Percentiles rank a stretch among this genome's conserved stretches.
Conservation (phyloP, 92 coral and sea anemone genomes). For the Phenganax marumi region DNA sequence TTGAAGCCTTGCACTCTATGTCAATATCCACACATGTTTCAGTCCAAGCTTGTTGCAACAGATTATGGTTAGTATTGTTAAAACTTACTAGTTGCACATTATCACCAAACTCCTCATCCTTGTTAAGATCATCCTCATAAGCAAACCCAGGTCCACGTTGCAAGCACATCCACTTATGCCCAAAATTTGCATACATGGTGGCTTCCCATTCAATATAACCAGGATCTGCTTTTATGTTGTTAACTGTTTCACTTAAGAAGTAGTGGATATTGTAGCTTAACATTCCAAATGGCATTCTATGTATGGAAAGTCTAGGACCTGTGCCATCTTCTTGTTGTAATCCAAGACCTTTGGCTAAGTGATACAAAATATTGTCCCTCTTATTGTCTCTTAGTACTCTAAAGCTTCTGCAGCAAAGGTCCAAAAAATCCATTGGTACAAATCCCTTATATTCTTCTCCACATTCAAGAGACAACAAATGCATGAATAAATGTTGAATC, state of each 20-base stretch:
- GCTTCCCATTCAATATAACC: conserved; percentile 48
- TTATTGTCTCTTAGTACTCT: conserved; percentile 15
- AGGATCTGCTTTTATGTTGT: conserved; percentile 30
- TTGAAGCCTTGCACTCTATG: too few relatives aligned
- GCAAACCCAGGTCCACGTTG: conserved; percentile 39
- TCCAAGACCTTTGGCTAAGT: conserved; percentile 44
- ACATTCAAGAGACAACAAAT: background rate
- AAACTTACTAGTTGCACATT: background rate
- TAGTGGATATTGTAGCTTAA: conserved; percentile 48
- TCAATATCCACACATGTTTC: too few relatives aligned
- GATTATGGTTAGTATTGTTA: conserved; percentile 5
- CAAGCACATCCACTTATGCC: conserved; percentile 45
- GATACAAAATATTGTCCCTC: conserved; percentile 33
- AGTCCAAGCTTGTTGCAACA: conserved; percentile 40
- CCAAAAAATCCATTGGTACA: conserved; percentile 49
- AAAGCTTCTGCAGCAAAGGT: conserved; percentile 29
- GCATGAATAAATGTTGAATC: conserved; percentile 23
- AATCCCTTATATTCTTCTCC: background rate
- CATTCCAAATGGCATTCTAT: conserved; percentile 57
- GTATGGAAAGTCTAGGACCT: conserved; percentile 37
- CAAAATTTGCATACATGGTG: conserved; percentile 47
- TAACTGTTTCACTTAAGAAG: conserved; percentile 32
- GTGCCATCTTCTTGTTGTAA: conserved; percentile 26
- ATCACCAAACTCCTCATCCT: background rate
- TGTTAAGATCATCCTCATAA: background rate